Base-by-base conservation (phyloP, 2,113 vertebrate species). In the Phyllopteryx taeniolatus region DNA sequence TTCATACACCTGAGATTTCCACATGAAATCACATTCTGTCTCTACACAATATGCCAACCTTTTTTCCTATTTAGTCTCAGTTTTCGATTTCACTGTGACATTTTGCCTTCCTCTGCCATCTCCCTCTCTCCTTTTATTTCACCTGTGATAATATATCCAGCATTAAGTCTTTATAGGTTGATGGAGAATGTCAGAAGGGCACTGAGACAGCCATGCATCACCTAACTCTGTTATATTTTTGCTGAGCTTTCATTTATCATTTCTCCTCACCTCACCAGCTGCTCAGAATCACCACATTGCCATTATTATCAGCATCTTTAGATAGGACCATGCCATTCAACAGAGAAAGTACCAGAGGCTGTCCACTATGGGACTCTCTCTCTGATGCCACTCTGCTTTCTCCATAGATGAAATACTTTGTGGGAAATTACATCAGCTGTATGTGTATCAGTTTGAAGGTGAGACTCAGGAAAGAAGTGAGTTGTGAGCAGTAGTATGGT, bases 131-230 rank as follows among this genome's bases (percentile, higher is more conserved):
- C 56, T 79, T 77, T 74, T 62, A 72, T 79, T 73, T 62, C 73
- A 70, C 27, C 51, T 82, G 67, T 82, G 75, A 89, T 80, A 86
- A 87, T 83, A 73, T 70, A 70, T 84, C 78, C 74, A 86, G 79
- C 84, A 83, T 86, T 74, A 85, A 83, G 81, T 82, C 83, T 83
- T 87, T 81, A 83, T 72, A 70, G 77, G 71, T 67, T 85, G 83
- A 87, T 86, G 53, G 83, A 76, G 82, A 86, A 85, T 85, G 86
- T 87, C 85, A 87, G 75, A 74, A 85, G 85, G 85, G 72, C 84
- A 83, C 27, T 67, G 77, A 76, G 73, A 78, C 8, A 49, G 56
- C 72, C 80, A 87, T 90, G 80, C 88, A 88, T 89, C 84, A 86
- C 61, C 81, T 72, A 22, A 63, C 84, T 86, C 85, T 67, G 75